Base-by-base conservation (phyloP, 2,797 vertebrate species). In the Crocidura indochinensis region DNA sequence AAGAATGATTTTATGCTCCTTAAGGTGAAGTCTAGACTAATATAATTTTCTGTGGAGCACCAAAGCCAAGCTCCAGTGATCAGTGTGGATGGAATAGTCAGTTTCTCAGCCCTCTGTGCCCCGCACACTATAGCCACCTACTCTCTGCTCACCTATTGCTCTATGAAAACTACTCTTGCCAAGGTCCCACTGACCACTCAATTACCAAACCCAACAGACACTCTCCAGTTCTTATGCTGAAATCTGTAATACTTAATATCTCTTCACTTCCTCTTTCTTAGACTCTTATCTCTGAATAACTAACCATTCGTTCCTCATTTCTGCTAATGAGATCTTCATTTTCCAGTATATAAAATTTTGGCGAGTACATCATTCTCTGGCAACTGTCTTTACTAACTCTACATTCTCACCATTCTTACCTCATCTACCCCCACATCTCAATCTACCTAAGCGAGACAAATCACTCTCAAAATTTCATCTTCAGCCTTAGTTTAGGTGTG, bases 181-280 rank as follows among this genome's bases (percentile, higher is more conserved):
- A 68, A 56, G 27, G 29, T 71, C 31, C 51, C 53, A 29, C 73
- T 73, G 84, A 78, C 85, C 71, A 78, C 44, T 9, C 51, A 80
- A 2, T 51, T 84, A 79, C 83, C 86, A 95, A 87, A 91, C 26
- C 46, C 79, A 80, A 64, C 65, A 69, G 86, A 64, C 14, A 1
- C 2, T 20, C 29, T 77, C 49, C 88, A 68, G 82, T 84, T 87
- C 49, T 86, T 20, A 1, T 27, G n/a, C n/a, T 80, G 69, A 65
- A 65, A 46, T 79, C 46, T 75, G 22, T 10, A 11, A 2, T 0
- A 3, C 6, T 15, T 14, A 65, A 12, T 26, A 44, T 2, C 24
- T 8, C 74, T 71, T 65, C 10, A 87, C 88, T 77, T 68, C 86
- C 68, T 71, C 38, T 46, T 91, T 89, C 85, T 84, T n/a, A 68